These are phyloP conservation scores for Achatina immaculata DNA, from an alignment of 1,140 invertebrate species.

Conservation along the genomic window DNA sequence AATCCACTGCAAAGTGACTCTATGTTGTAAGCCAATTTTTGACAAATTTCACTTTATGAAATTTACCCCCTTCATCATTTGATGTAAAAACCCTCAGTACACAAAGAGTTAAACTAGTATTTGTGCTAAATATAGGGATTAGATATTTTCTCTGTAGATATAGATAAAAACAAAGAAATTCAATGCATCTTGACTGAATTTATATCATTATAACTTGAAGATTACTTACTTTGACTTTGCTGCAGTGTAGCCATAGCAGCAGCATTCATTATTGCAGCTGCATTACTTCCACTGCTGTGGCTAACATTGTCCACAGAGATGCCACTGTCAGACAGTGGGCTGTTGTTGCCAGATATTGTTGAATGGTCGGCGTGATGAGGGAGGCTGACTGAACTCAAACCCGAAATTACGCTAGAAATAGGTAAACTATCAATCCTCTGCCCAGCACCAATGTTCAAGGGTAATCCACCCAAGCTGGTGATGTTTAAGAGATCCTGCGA, in stretches of 20 bases:
- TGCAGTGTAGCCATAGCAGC: conserved; percentile 82
- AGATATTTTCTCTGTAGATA: too few species aligned
- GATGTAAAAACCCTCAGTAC: too few species aligned
- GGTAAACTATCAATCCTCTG: conserved; percentile 25
- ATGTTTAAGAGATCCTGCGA: conserved; percentile 22
- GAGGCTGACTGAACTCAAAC: conserved; percentile 32
- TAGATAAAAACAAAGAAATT: too few species aligned
- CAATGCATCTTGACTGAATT: too few species aligned
- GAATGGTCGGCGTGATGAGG: conserved; percentile 36
- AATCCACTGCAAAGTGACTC: too few species aligned
- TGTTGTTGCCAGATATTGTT: conserved; percentile 61
- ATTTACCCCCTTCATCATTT: too few species aligned
- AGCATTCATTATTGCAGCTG: conserved; percentile 83
- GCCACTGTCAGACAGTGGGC: conserved; percentile 71
- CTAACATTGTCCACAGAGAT: conserved; percentile 75
- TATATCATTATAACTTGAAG: too few species aligned
- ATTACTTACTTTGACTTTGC: conserved; percentile 19
- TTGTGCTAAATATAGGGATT: too few species aligned
- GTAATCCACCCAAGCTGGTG: conserved; percentile 36
- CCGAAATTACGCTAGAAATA: conserved; percentile 23
- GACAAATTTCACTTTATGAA: too few species aligned
- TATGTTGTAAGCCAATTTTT: too few species aligned
- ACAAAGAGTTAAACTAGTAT: too few species aligned
- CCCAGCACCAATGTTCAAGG: conserved; percentile 24
- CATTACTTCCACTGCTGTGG: conserved; percentile 77